These are phyloP conservation scores for Idaea straminata DNA, from an alignment of 2,888 invertebrate species.

Conservation along the genomic window DNA sequence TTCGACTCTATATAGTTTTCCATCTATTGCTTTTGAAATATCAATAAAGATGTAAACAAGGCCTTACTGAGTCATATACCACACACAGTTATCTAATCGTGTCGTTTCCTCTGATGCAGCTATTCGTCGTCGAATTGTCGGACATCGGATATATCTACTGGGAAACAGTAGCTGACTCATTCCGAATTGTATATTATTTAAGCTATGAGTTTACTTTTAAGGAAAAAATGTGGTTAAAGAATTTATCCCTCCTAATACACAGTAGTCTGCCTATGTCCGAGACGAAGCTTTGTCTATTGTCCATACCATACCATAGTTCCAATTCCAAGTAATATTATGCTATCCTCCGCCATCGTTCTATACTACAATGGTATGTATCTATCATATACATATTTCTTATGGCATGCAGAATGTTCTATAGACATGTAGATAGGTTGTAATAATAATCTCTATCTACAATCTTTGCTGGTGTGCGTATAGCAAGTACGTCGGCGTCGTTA, in stretches of 20 bases:
- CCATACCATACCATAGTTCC: conserved; percentile 10
- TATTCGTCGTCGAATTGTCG: conserved; percentile 30
- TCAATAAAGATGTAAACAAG: conserved; percentile 36
- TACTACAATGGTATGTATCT: conserved; percentile 37
- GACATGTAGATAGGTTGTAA: background rate
- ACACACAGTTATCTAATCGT: conserved; percentile 46
- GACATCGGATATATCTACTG: conserved; percentile 25
- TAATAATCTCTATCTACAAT: conserved; percentile 5
- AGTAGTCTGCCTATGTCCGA: background rate
- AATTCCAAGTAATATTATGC: conserved; percentile 21
- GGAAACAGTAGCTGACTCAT: conserved; percentile 25
- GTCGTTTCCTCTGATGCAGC: conserved; percentile 43
- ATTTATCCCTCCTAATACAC: too few species aligned
- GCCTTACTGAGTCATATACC: conserved; percentile 45
- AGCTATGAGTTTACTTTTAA: background rate
- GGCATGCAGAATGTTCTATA: background rate
- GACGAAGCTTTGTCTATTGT: conserved; percentile 20
- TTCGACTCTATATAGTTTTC: background rate
- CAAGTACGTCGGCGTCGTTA: conserved; percentile 4
- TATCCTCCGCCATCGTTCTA: conserved; percentile 28
- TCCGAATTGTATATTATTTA: background rate
- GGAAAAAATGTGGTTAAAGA: background rate
- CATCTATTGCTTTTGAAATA: conserved; percentile 25
- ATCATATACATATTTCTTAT: background rate
- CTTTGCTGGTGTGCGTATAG: conserved; percentile 13